Evolutionary conservation across 2,888 invertebrate genomes (phyloP), one percentile per base, ranked within the genome.

Genomic region (Adelphocoris suturalis): DNA sequence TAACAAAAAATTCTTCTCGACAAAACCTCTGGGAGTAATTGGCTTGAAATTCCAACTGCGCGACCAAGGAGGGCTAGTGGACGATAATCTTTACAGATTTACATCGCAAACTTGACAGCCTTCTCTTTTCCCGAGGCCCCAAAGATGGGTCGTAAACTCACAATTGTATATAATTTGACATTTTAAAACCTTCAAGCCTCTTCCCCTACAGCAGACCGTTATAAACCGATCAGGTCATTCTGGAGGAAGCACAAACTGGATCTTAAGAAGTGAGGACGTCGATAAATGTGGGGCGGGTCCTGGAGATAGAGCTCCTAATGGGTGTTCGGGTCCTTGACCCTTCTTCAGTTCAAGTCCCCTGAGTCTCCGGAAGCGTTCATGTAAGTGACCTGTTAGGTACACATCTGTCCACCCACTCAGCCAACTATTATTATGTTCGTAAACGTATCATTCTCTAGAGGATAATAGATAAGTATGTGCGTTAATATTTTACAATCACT

Each of bases 241-340:
- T 78, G 78, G 11, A 78, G 82, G 82, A 52, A 82, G 82, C 82
- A 82, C 82, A 82, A 82, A 82, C 82, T 82, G 82, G 82, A 82
- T 82, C 82, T 82, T 82, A 82, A 82, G 82, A 82, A 82, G 82
- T 82, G 82, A 82, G 82, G 82, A 82, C 52, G 82, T 82, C 82
- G 82, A 82, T 82, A 82, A 82, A 82, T 78, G 78, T 78, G 78
- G 78, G 78, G 78, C 78, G 78, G 78, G 78, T 46, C 78, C 78
- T 47, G 78, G 46, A 78, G 78, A 78, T 78, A 46, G 37, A 78
- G 46, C 37, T 37, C 78, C 47, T 78, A 78, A 78, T 78, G 78
- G 78, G 78, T 46, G 78, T 19, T 78, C 78, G 46, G 78, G 78
- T 78, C 78, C 47, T 78, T 78, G 78, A 78, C 78, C 78, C 47